Evolutionary conservation across 2,113 vertebrate genomes (phyloP).

Genomic region (Nerophis lumbriciformis): DNA sequence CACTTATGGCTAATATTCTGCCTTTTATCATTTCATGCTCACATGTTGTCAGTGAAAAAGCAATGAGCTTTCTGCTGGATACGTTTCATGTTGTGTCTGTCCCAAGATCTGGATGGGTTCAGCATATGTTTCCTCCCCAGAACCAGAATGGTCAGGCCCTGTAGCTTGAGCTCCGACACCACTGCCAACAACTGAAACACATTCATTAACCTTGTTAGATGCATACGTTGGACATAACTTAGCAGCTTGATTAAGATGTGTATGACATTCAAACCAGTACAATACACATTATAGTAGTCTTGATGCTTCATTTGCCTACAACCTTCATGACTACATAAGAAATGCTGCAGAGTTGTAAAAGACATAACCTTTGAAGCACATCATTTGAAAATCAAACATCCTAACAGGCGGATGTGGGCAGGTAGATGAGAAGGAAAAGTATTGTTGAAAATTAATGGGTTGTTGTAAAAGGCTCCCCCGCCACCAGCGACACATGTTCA

Average conservation of each 20-base stretch:
- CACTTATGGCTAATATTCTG: not conserved
- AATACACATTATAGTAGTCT: no score
- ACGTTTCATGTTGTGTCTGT: conserved; percentile 71
- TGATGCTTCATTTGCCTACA: not conserved
- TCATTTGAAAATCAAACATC: not conserved
- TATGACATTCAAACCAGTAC: no score
- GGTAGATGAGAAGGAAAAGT: conserved; percentile 28
- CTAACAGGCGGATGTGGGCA: conserved; percentile 30
- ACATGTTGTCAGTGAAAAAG: conserved; percentile 95
- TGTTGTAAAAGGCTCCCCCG: conserved; percentile 24
- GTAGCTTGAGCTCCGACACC: conserved; percentile 72
- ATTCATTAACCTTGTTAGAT: not conserved
- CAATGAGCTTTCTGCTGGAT: conserved; percentile 82
- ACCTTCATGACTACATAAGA: not conserved
- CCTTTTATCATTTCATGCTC: conserved; percentile 50
- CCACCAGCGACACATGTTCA: conserved; percentile 7
- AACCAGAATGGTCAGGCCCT: conserved; percentile 77
- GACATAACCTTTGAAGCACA: not conserved
- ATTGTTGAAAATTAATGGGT: conserved; percentile 31
- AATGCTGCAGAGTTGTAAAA: not conserved
- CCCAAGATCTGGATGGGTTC: conserved; percentile 66
- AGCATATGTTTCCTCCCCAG: conserved; percentile 96
- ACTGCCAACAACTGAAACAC: conserved; percentile 78
- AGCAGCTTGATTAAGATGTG: no score
- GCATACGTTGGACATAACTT: no score